A percentile compares a stretch with the other conserved stretches of the same genome.
phyloP scores from a whole-genome alignment of 1,140 invertebrate species.

The Antheraea pernyi region DNA sequence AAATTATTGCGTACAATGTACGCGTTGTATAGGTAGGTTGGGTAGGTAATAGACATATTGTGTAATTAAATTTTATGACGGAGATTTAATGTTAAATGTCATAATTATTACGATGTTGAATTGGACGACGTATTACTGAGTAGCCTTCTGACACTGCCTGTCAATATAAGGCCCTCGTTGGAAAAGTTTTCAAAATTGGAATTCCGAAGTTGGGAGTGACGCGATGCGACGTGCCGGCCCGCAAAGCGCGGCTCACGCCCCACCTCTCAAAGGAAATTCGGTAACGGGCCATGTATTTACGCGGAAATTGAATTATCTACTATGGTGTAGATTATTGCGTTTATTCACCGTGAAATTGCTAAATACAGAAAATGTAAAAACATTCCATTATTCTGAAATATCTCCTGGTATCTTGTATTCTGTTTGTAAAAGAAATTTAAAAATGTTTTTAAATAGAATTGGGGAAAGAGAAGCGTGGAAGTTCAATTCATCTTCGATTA shows the following conservation, averaged over 20 bases:
- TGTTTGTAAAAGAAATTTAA: constrained; percentile 4
- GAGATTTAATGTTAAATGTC: background rate
- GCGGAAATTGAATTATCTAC: constrained; percentile 66
- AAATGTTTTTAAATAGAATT: constrained; percentile 2
- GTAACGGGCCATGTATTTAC: constrained; percentile 67
- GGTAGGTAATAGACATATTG: background rate
- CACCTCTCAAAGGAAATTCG: constrained; percentile 73
- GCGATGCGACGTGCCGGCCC: constrained; percentile 58
- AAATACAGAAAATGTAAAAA: constrained; percentile 41
- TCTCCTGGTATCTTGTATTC: constrained; percentile 17
- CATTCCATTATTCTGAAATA: constrained; percentile 31
- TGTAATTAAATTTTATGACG: no score
- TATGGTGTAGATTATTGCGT: constrained; percentile 52
- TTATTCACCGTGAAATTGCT: constrained; percentile 48
- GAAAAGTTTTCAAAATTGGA: constrained; percentile 78
- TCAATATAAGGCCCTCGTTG: constrained; percentile 69
- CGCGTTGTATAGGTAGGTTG: background rate
- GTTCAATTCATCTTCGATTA: background rate
- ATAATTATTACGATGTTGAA: background rate
- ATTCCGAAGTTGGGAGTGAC: constrained; percentile 71
- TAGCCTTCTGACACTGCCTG: constrained; percentile 66
- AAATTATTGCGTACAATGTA: no score
- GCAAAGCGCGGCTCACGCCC: constrained; percentile 56
- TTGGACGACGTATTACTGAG: constrained; percentile 45
- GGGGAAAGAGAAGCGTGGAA: background rate